Base-by-base conservation (phyloP, 2,888 invertebrate species). In the Augiades crinisus region DNA sequence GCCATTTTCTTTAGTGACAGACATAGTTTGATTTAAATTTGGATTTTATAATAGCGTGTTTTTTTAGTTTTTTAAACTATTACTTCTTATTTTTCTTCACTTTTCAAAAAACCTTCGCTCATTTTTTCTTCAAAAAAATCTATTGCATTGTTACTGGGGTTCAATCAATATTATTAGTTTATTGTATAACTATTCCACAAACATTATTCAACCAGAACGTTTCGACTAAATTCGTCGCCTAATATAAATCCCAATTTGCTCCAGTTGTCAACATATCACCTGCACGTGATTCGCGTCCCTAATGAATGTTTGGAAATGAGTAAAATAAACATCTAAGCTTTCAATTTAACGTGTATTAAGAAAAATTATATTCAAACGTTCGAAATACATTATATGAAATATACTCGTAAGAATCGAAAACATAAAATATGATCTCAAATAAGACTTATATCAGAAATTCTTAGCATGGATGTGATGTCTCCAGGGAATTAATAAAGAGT, bases 321-420 rank as follows among this genome's bases (percentile, higher is more conserved):
- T 47, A 40, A 40, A 47, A 47, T 47, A 47, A 31, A 40, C 27
- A 19, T 41, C 41, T 36, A 36, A 34, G 36, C 24, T 41, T 34
- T 41, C 41, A 17, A 49, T 33, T 33, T 16, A 12, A 27, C 41
- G 40, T 47, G 27, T 37, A 47, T 27, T 44, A 50, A 31, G 41
- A 56, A 55, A 58, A 56, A 55, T 56, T 54, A 55, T 58, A 30
- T 58, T 54, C 13, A n/a, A 41, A 41, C 41, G 41, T 14, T 24
- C 14, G 8, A 44, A 33, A n/a, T 43, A 7, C 30, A 19, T 4
- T 8, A 10, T 27, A 10, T 27, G n/a, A 10, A 27, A 4, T n/a
- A n/a, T n/a, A n/a, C n/a, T n/a, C n/a, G n/a, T n/a, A n/a, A n/a
- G n/a, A 45, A 36, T 17, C 24, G 36, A 36, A 24, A 16, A 46